Base-by-base conservation (phyloP, 2,797 vertebrate genomes). In the Thunnus albacares region DNA sequence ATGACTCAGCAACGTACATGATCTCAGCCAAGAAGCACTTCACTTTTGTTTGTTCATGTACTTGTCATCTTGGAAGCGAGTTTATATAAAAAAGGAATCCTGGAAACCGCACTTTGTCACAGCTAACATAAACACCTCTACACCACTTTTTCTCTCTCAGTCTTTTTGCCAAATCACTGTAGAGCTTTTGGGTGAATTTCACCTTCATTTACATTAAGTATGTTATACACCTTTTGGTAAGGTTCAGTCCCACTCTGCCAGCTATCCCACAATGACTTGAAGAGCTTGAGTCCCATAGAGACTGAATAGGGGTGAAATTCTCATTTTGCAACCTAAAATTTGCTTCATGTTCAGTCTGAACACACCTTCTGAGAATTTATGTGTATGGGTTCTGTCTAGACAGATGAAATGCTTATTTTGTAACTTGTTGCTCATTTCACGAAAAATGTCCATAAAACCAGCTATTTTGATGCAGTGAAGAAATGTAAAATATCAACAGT, bases 321-420 rank as follows among this genome's bases (percentile, higher is more conserved):
- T 24, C 1, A 15, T 47, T 45, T 28, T 13, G 2, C 10, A 15
- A 2, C 41, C 24, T 20, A 6, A 66, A 66, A 55, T 47, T 52
- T 63, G 61, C 43, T 73, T 64, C 5, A 2, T 7, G 0, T 72
- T 71, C 65, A 77, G 62, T 60, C 75, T 83, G 65, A 80, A 68
- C 59, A 59, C 26, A 45, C 33, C 10, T 33, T 51, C 47, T 49
- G 57, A 49, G 1, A 62, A 66, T 63, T 13, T 28, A 38, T 61
- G 6, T 71, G 56, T 18, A 47, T 64, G 49, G 1, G 28, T 45
- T 77, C 72, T 67, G 8, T 51, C 26, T 51, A 1, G 15, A 57
- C 7, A 4, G 51, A 63, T 38, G 49, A 24, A 57, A 43, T 45
- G 10, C 17, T 51, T 26, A 47, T 58, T 66, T 79, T 65, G 17